Percentiles rank a stretch among this genome's conserved stretches.
phyloP scores from a whole-genome alignment of 1,140 invertebrate genomes.

The Pemphigus obesinymphae region DNA sequence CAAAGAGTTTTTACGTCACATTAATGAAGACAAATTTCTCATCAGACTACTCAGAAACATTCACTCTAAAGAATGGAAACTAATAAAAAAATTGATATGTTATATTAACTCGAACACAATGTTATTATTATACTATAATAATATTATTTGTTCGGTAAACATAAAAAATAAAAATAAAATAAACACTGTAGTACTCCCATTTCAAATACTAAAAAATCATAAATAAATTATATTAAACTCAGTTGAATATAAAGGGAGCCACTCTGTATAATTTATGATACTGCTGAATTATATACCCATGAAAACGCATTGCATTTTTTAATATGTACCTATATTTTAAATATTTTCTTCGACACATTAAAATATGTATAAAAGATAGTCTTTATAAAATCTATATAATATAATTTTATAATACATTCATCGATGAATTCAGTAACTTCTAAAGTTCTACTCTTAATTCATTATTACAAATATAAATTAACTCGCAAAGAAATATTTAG shows the following conservation, averaged over 20 bases:
- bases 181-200: background rate
- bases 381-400: background rate
- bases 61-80: too few species aligned
- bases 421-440: background rate
- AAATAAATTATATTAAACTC: background rate
- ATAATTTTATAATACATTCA: background rate
- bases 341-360: background rate
- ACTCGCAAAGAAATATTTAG: too few species aligned
- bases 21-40: too few species aligned
- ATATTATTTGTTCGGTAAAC: background rate
- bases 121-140: background rate
- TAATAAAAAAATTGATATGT: too few species aligned
- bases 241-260: background rate
- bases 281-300: background rate
- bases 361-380: background rate
- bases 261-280: background rate
- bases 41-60: too few species aligned
- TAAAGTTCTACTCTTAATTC: too few species aligned
- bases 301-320: background rate
- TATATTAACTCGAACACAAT: too few species aligned
- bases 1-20: too few species aligned
- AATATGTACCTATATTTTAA: background rate
- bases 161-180: background rate
- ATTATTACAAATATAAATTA: too few species aligned
- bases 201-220: background rate